Conservation (phyloP, 2,888 invertebrate genomes). For the Ligdia adustata region DNA sequence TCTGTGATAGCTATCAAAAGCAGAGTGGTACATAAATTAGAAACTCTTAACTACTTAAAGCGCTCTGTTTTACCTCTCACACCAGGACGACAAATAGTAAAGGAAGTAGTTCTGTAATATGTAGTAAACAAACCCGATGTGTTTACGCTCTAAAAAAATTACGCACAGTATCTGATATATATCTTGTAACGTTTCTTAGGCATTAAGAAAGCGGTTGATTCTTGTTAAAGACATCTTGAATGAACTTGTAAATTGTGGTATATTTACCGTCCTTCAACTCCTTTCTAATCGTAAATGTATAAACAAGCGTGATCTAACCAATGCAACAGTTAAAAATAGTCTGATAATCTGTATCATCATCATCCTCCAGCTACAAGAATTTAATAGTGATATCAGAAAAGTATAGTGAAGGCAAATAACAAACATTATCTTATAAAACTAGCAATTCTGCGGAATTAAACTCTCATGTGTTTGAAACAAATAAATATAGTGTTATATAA, state of each 20-base stretch:
- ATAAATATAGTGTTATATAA: conserved; percentile 1
- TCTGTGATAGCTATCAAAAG: conserved; percentile 17
- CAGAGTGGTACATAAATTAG: conserved; percentile 9
- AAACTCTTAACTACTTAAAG: conserved; percentile 6
- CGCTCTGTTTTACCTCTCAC: conserved; percentile 7
- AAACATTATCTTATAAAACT: no score
- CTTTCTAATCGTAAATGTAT: no score
- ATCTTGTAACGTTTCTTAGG: conserved; percentile 6
- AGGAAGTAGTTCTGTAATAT: conserved; percentile 6
- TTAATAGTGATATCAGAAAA: no score
- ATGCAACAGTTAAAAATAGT: no score
- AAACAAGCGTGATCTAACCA: no score
- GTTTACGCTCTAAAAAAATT: conserved; percentile 9
- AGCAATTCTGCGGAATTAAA: not conserved
- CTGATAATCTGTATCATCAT: no score
- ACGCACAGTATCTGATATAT: conserved; percentile 11
- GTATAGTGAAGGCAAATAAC: no score
- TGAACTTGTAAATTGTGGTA: no score
- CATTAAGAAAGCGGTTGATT: conserved; percentile 16
- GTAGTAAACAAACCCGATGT: conserved; percentile 16
- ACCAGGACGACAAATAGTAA: conserved; percentile 14
- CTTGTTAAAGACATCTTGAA: not conserved
- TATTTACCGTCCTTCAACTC: no score
- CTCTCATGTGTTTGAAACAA: conserved; percentile 26
- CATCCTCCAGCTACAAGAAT: no score